Conservation (phyloP, 2,113 vertebrate genomes). For the Cochlearius cochlearius region DNA sequence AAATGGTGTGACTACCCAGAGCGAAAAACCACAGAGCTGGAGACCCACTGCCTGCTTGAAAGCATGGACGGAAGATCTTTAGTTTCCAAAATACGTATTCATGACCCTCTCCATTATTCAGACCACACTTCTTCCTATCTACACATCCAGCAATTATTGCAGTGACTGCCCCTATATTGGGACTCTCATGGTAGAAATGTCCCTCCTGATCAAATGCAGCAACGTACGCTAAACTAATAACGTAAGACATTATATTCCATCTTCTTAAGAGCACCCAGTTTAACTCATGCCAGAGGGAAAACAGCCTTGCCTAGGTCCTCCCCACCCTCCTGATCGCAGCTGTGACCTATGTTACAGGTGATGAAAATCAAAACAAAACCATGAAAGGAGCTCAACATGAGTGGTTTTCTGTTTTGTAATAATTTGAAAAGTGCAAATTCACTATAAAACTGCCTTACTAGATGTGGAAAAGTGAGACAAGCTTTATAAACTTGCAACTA, state of each 20-base stretch:
- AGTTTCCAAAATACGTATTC: neutral
- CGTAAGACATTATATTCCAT: neutral
- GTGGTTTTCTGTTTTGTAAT: neutral
- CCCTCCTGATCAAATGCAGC: neutral
- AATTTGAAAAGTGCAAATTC: neutral
- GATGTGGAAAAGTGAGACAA: neutral
- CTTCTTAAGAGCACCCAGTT: too few relatives aligned
- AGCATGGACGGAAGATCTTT: neutral
- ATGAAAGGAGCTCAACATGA: neutral
- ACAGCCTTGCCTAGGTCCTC: neutral
- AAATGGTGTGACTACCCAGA: too few relatives aligned
- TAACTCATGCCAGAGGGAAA: neutral
- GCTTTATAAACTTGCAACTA: neutral
- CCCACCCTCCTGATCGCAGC: neutral
- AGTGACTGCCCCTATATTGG: neutral
- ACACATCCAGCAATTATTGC: neutral
- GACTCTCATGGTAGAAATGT: neutral
- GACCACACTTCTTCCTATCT: neutral
- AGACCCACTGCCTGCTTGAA: neutral
- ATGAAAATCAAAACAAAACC: neutral
- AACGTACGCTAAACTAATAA: neutral
- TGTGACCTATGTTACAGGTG: neutral
- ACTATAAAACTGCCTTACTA: neutral
- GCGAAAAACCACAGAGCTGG: neutral
- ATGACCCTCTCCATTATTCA: neutral